Percentiles rank a stretch among this genome's conserved stretches.
These are phyloP conservation scores for Phylloscopus trochiloides DNA, from an alignment of 2,113 vertebrate species.

Conservation along the genomic window DNA sequence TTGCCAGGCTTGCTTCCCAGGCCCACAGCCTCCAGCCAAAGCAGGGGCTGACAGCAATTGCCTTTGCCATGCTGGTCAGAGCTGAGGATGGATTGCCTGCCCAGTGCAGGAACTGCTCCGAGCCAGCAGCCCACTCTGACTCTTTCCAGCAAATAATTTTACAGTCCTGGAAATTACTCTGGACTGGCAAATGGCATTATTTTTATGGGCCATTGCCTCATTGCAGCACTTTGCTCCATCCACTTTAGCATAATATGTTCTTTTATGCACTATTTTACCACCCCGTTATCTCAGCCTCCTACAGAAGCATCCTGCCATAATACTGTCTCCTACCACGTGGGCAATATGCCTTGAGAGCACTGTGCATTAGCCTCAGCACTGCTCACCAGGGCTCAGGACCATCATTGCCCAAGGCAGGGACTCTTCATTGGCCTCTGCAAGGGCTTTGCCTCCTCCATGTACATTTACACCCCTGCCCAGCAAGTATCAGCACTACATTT, in stretches of 20 bases:
- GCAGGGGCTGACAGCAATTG: background rate
- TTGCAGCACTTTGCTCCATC: background rate
- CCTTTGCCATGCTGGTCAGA: background rate
- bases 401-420: background rate
- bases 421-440: rapidly evolving
- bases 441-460: background rate
- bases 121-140: background rate
- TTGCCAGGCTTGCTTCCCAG: background rate
- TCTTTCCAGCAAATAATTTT: conserved; percentile 6
- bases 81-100: background rate
- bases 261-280: conserved; percentile 8
- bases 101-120: rapidly evolving
- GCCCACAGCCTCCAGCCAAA: background rate
- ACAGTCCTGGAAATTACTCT: background rate
- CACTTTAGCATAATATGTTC: background rate
- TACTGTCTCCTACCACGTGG: rapidly evolving
- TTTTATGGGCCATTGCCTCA: conserved; percentile 23
- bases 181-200: background rate
- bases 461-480: background rate
- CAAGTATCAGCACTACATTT: background rate
- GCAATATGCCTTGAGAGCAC: background rate
- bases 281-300: background rate
- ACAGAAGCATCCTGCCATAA: background rate
- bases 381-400: rapidly evolving
- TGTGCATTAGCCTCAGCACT: rapidly evolving